Evolutionary conservation across 2,113 vertebrate genomes (phyloP), one percentile per base, ranked within the genome.

Genomic region (Myiozetetes cayanensis): DNA sequence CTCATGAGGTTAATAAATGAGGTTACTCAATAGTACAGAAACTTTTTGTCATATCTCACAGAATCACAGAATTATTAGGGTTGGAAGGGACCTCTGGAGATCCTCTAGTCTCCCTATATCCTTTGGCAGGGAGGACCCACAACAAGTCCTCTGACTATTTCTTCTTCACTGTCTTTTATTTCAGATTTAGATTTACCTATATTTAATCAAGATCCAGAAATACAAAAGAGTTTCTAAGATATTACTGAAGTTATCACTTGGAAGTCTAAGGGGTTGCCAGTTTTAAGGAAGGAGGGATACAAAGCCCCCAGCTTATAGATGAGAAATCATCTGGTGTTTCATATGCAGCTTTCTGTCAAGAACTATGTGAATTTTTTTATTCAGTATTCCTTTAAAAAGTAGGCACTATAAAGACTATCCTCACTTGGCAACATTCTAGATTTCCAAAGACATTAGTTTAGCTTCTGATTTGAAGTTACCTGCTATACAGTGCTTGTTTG

Each of bases 231-330:
- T 70, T 82, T 78, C 19, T 87, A 25, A 41, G 23, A 9, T 47
- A 27, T 8, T 37, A 14, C 9, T 70, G 46, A 52, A 52, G 19
- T n/a, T 81, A 47, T 77, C 33, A 30, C 4, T 92, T 49, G 10
- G 15, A 90, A 65, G 21, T 43, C 35, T 31, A 5, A 12, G 6
- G 30, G 12, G 6, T 63, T 76, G 10, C 28, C 27, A 65, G 31
- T 77, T 30, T 71, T 22, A 78, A 46, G 14, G 31, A 62, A 9
- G 19, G 12, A 74, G 2, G 44, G 66, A 12, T 2, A 4, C 31
- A 56, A 8, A 1, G 2, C 2, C 3, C 2, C 8, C 15, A 55
- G 6, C 3, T 58, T 70, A 53, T 47, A 74, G 10, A 27, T 66
- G 24, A 58, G 7, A 22, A 53, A 31, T 50, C 37, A 4, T 44